A percentile compares a stretch with the other conserved stretches of the same genome.
Evolutionary conservation across 2,113 vertebrate genomes (phyloP).

Genomic region (rat (Rattus norvegicus)): DNA sequence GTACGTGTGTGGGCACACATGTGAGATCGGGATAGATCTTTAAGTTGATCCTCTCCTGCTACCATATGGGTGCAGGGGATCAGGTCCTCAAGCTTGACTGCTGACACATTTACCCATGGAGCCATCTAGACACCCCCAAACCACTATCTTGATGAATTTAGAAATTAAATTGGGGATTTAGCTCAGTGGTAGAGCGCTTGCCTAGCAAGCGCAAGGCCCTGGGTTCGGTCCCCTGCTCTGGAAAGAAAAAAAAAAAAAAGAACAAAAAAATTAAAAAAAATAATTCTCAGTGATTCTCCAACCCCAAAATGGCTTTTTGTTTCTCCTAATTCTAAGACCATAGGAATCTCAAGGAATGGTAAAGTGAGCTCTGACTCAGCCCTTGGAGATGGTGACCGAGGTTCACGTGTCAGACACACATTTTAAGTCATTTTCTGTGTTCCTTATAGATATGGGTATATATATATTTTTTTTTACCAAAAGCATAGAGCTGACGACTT

Average conservation of each 20-base stretch:
- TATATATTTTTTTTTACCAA: neutral
- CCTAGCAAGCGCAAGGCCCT: too few species aligned
- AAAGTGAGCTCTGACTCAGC: neutral
- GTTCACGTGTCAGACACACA: neutral
- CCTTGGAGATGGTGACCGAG: neutral
- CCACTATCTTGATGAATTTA: neutral
- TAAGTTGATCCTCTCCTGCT: neutral
- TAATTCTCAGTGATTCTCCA: neutral
- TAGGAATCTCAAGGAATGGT: neutral
- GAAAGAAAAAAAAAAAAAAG: too few species aligned
- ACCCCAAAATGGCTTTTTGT: conserved; percentile 9
- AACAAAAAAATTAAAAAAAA: neutral
- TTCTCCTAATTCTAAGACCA: conserved; percentile 31
- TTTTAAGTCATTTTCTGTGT: neutral
- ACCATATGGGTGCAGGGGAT: neutral
- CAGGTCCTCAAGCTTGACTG: neutral
- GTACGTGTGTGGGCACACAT: neutral
- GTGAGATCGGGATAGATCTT: neutral
- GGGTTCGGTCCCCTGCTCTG: too few species aligned
- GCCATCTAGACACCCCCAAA: neutral
- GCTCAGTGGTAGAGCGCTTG: too few species aligned
- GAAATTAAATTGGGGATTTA: too few species aligned
- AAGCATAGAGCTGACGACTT: neutral
- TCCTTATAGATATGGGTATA: too few species aligned
- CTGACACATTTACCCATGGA: neutral